Evolutionary conservation across 2,888 invertebrate genomes (phyloP).

Genomic region (Pecten maximus): DNA sequence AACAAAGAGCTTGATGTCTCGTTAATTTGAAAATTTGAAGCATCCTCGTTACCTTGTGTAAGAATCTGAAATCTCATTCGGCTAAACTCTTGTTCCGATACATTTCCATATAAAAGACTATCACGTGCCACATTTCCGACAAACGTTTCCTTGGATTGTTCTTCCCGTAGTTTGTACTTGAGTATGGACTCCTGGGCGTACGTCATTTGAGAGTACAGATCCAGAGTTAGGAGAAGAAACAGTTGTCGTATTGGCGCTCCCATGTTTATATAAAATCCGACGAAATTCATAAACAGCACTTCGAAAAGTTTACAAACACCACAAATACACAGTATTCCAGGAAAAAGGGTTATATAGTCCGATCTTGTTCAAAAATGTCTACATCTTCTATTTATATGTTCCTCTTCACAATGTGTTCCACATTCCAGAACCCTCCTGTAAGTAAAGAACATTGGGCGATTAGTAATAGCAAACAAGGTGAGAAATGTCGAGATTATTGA

Average conservation of each 20-base stretch:
- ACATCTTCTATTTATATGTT: neutral
- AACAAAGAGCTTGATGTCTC: conserved; percentile 71
- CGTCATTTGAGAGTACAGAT: conserved; percentile 50
- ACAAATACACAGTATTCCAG: neutral
- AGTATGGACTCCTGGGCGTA: conserved; percentile 60
- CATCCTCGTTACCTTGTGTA: conserved; percentile 66
- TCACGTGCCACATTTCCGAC: conserved; percentile 74
- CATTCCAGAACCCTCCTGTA: neutral
- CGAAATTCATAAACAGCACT: neutral
- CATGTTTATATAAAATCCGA: neutral
- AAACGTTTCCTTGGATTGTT: conserved; percentile 86
- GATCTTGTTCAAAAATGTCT: neutral
- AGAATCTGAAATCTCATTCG: conserved; percentile 70
- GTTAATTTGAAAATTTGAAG: conserved; percentile 70
- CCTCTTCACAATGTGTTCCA: neutral
- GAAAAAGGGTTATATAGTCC: neutral
- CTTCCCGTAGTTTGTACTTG: conserved; percentile 59
- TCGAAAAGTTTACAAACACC: conserved; percentile 15
- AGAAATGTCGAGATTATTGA: conserved; percentile 23
- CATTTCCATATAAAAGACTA: conserved; percentile 65
- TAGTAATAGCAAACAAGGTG: conserved; percentile 5
- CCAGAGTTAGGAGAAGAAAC: conserved; percentile 54
- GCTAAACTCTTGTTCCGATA: conserved; percentile 64
- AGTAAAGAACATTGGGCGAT: neutral
- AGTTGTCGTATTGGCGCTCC: conserved; percentile 49